These are phyloP conservation scores for Caenorhabditis briggsae DNA, from an alignment of 1,140 invertebrate species.

Conservation along the genomic window DNA sequence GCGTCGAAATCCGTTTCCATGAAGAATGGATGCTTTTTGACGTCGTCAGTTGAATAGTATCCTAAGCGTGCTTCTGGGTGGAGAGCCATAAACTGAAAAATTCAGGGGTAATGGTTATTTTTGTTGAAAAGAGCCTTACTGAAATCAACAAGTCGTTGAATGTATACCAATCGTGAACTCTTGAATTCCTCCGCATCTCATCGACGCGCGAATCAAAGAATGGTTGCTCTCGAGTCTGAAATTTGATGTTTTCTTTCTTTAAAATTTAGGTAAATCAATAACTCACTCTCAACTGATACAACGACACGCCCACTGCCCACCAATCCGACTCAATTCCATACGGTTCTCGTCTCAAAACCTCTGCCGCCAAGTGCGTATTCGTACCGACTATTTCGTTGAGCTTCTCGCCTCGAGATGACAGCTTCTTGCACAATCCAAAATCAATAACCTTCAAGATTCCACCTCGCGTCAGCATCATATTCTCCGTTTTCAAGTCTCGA, in stretches of 20 bases:
- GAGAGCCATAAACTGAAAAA: constrained; percentile 5
- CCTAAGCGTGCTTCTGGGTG: constrained; percentile 16
- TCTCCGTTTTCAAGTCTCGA: constrained; percentile 32
- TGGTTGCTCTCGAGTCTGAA: constrained; percentile 7
- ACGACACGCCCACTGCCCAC: constrained; percentile 36
- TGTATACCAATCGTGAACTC: neutral
- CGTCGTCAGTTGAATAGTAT: constrained; percentile 20
- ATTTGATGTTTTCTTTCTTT: neutral
- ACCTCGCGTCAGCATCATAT: constrained; percentile 24
- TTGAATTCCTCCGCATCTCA: constrained; percentile 9
- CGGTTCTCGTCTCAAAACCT: neutral
- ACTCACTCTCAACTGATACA: constrained; percentile 46
- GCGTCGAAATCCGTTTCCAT: constrained; percentile 23
- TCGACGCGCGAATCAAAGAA: neutral
- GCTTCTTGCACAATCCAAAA: constrained; percentile 23
- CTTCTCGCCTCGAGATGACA: neutral
- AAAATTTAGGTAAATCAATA: no score
- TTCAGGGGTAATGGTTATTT: neutral
- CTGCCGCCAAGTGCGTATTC: constrained; percentile 2
- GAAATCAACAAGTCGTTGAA: constrained; percentile 10
- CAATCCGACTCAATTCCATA: constrained; percentile 42
- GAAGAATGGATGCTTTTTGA: constrained; percentile 46
- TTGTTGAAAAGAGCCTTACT: neutral
- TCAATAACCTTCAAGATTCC: constrained; percentile 25
- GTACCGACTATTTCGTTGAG: constrained; percentile 19